Evolutionary conservation across 2,113 vertebrate genomes (phyloP).

Genomic region (Stegastes partitus): DNA sequence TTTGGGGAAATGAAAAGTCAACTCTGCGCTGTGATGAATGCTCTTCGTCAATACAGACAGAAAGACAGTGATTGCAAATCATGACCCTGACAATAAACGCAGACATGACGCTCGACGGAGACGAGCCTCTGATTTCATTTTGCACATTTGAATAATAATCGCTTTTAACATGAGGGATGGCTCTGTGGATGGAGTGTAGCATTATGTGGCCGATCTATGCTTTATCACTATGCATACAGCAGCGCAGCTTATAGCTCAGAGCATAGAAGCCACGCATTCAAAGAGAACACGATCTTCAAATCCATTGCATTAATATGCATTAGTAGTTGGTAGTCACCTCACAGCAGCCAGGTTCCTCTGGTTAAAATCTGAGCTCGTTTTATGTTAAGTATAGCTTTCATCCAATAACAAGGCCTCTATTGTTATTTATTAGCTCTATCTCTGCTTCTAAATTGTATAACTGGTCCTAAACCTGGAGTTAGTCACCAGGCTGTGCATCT

Average conservation of each 20-base stretch:
- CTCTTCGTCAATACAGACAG: not conserved
- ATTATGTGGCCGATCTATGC: conserved; percentile 3
- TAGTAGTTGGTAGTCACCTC: not conserved
- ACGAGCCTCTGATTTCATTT: conserved; percentile 31
- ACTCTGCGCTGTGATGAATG: conserved; percentile 15
- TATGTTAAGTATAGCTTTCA: not conserved
- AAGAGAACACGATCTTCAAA: conserved; percentile 9
- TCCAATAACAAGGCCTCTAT: conserved; percentile 18
- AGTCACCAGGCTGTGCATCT: not conserved
- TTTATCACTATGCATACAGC: conserved; percentile 1
- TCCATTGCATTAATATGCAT: conserved; percentile 24
- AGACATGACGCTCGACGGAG: not conserved
- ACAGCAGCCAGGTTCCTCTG: not conserved
- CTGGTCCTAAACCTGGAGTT: not conserved
- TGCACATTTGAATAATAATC: conserved; percentile 9
- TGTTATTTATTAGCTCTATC: not conserved
- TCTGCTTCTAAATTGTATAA: not conserved
- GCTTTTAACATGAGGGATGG: not conserved
- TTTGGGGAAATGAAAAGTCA: conserved; percentile 40
- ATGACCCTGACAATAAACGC: not conserved
- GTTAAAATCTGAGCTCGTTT: not conserved
- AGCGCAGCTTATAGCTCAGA: not conserved
- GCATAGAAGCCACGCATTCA: not conserved
- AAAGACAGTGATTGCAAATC: conserved; percentile 28
- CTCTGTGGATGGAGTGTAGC: not conserved